Evolutionary conservation across 1,140 invertebrate species (phyloP).

Genomic region (Pentalonia nigronervosa): DNA sequence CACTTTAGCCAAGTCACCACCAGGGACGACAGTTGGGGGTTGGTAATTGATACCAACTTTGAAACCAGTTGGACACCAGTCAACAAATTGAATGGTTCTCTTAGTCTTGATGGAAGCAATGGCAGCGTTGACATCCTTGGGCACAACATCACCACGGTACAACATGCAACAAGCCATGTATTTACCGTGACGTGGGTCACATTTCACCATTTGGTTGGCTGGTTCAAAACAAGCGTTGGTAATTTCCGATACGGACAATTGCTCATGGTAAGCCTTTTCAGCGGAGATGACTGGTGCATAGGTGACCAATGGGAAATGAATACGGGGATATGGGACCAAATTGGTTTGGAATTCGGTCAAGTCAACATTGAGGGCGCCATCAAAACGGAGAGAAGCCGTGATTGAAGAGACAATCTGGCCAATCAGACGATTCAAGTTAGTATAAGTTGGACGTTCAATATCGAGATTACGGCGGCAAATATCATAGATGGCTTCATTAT

Average conservation of each 20-base stretch:
- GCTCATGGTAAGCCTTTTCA: constrained; percentile 73
- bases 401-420: constrained; percentile 86
- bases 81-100: constrained; percentile 71
- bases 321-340: constrained; percentile 84
- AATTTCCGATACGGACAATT: constrained; percentile 71
- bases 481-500: constrained; percentile 91
- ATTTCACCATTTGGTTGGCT: constrained; percentile 84
- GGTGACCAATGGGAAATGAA: constrained; percentile 76
- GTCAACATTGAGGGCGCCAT: constrained; percentile 88
- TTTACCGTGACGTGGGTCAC: constrained; percentile 80
- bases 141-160: constrained; percentile 75
- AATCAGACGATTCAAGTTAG: constrained; percentile 81
- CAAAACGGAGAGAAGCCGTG: constrained; percentile 85
- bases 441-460: constrained; percentile 86
- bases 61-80: constrained; percentile 74
- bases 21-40: constrained; percentile 82
- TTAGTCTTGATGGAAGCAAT: constrained; percentile 77
- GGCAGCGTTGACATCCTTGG: constrained; percentile 78
- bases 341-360: constrained; percentile 91
- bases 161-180: constrained; percentile 90
- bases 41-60: constrained; percentile 81
- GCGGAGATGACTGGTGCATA: constrained; percentile 74
- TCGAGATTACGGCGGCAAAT: constrained; percentile 89
- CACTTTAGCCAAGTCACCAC: constrained; percentile 83
- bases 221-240: constrained; percentile 78